These are phyloP conservation scores for Acanthosepion pharaonis DNA, from an alignment of 2,888 invertebrate species.

Conservation along the genomic window DNA sequence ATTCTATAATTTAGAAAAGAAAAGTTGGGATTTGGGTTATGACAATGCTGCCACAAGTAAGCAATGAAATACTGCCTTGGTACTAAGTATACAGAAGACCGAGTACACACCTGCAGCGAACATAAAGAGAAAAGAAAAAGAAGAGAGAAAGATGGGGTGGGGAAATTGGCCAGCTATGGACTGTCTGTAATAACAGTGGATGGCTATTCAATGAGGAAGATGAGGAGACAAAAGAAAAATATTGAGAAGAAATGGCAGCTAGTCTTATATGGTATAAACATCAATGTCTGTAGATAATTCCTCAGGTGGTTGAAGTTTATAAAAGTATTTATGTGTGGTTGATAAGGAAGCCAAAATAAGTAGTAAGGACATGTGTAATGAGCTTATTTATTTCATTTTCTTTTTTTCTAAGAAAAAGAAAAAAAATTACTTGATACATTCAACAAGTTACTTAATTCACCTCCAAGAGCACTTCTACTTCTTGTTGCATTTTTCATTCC, in stretches of 20 bases:
- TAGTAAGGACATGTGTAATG: neutral
- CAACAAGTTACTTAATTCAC: neutral
- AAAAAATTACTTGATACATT: neutral
- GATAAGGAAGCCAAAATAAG: neutral
- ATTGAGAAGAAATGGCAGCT: neutral
- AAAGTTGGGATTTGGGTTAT: neutral
- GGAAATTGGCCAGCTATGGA: constrained; percentile 37
- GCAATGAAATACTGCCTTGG: neutral
- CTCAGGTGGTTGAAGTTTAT: neutral
- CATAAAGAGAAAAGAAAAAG: neutral
- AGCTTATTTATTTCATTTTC: constrained; percentile 2
- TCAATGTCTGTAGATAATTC: neutral
- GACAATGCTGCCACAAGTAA: neutral
- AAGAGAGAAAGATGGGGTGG: too few relatives aligned
- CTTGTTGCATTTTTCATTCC: neutral
- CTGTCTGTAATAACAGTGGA: constrained; percentile 45
- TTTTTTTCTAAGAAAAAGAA: neutral
- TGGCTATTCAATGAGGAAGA: constrained; percentile 38
- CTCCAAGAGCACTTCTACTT: neutral
- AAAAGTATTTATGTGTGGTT: neutral
- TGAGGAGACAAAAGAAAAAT: neutral
- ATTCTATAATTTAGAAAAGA: neutral
- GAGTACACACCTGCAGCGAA: neutral
- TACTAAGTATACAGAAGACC: neutral
- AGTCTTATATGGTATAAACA: neutral